phyloP scores from a whole-genome alignment of 1,140 invertebrate species.

The Macrosteles quadrilineatus region DNA sequence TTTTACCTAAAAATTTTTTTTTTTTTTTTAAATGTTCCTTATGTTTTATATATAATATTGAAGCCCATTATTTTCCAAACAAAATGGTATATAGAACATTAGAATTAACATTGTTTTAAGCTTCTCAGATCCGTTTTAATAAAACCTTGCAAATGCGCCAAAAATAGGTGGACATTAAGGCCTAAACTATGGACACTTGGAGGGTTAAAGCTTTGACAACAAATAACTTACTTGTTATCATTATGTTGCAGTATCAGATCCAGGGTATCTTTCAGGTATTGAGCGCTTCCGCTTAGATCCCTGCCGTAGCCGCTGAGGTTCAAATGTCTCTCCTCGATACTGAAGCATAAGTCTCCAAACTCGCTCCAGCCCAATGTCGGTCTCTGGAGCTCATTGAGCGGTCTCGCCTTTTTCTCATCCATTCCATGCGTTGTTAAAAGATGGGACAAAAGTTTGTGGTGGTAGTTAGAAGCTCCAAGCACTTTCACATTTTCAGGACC shows the following conservation, averaged over 20 bases:
- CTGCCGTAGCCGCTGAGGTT: constrained; percentile 52
- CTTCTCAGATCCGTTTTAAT: not conserved
- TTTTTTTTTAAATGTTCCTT: no score
- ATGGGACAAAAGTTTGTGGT: constrained; percentile 55
- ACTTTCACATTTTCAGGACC: constrained; percentile 43
- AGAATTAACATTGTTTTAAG: not conserved
- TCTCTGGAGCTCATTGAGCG: constrained; percentile 51
- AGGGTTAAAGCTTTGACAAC: constrained; percentile 1
- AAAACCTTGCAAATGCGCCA: no score
- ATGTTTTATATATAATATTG: no score
- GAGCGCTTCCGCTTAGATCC: constrained; percentile 50
- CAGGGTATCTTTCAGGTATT: constrained; percentile 52
- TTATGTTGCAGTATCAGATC: constrained; percentile 48
- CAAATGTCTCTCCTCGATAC: constrained; percentile 52
- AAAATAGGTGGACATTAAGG: no score
- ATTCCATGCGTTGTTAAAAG: constrained; percentile 54
- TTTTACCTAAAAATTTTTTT: no score
- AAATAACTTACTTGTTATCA: constrained; percentile 41
- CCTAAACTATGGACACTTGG: no score
- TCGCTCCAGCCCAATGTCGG: constrained; percentile 53
- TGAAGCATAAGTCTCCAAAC: constrained; percentile 51
- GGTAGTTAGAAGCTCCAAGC: constrained; percentile 54
- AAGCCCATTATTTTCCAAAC: no score
- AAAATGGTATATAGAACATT: not conserved
- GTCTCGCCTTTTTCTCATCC: constrained; percentile 49